Base-by-base conservation (phyloP, 2,113 vertebrate species). In the Gambusia affinis region DNA sequence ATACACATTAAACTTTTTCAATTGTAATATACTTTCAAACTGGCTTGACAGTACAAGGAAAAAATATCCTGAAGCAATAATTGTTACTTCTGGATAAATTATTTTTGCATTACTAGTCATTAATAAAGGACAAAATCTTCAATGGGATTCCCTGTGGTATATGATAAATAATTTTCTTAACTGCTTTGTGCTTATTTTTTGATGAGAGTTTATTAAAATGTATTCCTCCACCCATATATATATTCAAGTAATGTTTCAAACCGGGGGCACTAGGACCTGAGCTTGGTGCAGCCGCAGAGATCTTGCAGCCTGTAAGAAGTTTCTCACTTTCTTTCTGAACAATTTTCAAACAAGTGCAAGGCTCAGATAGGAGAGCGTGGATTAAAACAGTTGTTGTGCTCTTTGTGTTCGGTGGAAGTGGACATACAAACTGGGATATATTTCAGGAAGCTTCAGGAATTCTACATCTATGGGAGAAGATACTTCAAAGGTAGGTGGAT, bases 261-360 rank as follows among this genome's bases (percentile, higher is more conserved):
- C 0, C 79, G 64, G 87, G 82, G 92, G 90, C 92, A 92, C 94
- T 95, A 95, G 94, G 94, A 95, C 94, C 93, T 88, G 74, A 80
- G 88, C 37, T 24, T 62, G 33, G 60, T 29, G 8, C 60, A 51
- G 60, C 64, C 64, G 37, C 42, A 70, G 70, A 28, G 67, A 75
- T 77, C 65, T 75, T 78, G 65, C 68, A 89, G 83, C 85, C 79
- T 83, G 69, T 81, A 47, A 71, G 87, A 88, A 79, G 60, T 71
- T 80, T 81, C 87, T 86, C 84, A 83, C 88, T 81, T 78, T 91
- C 90, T 93, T 90, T 90, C 82, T 87, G 88, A 92, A 88, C 88
- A 92, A 89, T 89, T 93, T 93, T 92, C 91, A 86, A 93, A 93
- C 93, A 94, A 91, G 90, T 90, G 87, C 87, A 89, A 85, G 78